Conservation (phyloP, 2,888 invertebrate species). For the Drosophila conformis region DNA sequence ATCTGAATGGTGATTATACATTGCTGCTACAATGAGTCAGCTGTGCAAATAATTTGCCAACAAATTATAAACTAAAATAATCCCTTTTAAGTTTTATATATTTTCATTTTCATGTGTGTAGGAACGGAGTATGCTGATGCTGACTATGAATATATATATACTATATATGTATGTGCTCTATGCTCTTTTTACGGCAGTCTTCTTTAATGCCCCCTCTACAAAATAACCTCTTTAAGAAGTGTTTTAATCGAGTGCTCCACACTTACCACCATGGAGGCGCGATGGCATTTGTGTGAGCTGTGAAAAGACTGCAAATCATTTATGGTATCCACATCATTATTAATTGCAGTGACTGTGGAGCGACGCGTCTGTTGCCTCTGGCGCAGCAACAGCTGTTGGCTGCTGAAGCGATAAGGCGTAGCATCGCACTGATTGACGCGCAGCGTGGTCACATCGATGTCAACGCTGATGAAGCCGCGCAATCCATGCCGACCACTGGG, state of each 20-base stretch:
- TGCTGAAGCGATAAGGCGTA: constrained; percentile 76
- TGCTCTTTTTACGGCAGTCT: not conserved
- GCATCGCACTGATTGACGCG: constrained; percentile 95
- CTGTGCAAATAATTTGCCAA: no score
- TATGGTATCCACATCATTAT: constrained; percentile 71
- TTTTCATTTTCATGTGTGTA: no score
- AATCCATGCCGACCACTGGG: constrained; percentile 86
- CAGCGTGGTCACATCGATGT: constrained; percentile 92
- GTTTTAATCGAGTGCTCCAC: constrained; percentile 9
- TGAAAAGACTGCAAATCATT: constrained; percentile 91
- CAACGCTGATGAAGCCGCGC: constrained; percentile 89
- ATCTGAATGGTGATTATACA: no score
- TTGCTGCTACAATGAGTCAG: no score
- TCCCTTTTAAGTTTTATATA: no score
- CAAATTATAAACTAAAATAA: no score
- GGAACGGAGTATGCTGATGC: no score
- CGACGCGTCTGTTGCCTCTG: constrained; percentile 58
- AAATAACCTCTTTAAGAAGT: not conserved
- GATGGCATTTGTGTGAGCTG: constrained; percentile 96
- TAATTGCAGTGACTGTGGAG: constrained; percentile 37
- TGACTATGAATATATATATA: no score
- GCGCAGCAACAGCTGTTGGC: constrained; percentile 58
- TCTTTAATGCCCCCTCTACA: not conserved
- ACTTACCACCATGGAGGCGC: constrained; percentile 91
- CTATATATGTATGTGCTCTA: not conserved